These are phyloP conservation scores for Eumeta japonica DNA, from an alignment of 1,140 invertebrate species.

Conservation along the genomic window DNA sequence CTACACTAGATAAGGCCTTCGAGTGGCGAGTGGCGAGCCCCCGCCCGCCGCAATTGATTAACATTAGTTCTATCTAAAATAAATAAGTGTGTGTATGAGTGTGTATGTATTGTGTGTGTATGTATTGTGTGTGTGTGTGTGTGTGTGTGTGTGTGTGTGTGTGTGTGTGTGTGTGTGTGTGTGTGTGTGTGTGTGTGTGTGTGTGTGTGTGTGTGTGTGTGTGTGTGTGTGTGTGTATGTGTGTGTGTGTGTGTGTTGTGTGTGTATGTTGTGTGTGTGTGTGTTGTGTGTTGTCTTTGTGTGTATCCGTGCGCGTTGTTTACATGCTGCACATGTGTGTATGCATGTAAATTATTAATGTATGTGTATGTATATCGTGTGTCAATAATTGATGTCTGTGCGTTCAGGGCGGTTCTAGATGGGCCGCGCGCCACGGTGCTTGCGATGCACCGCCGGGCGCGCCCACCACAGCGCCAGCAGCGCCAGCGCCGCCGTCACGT, in stretches of 20 bases:
- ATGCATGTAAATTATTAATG: slow-evolving; percentile 9
- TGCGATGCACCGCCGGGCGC: slow-evolving; percentile 37
- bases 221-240: too few relatives aligned
- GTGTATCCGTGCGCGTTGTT: too few relatives aligned
- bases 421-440: slow-evolving; percentile 55
- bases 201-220: too few relatives aligned
- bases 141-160: too few relatives aligned
- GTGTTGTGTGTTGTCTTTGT: too few relatives aligned
- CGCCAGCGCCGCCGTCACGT: slow-evolving; percentile 29
- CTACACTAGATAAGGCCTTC: slow-evolving; percentile 5
- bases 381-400: slow-evolving; percentile 3
- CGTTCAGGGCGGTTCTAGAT: slow-evolving; percentile 54
- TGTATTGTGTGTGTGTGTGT: too few relatives aligned
- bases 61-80: slow-evolving; percentile 55
- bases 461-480: slow-evolving; percentile 35
- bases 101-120: background rate
- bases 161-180: too few relatives aligned
- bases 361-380: too few relatives aligned
- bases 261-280: too few relatives aligned
- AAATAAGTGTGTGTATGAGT: background rate
- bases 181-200: too few relatives aligned
- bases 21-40: slow-evolving; percentile 17
- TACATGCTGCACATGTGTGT: slow-evolving; percentile 8
- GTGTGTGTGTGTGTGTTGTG: too few relatives aligned
- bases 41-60: slow-evolving; percentile 45